These are phyloP conservation scores for Pristionchus entomophagus DNA, from an alignment of 2,888 invertebrate genomes.

Conservation along the genomic window DNA sequence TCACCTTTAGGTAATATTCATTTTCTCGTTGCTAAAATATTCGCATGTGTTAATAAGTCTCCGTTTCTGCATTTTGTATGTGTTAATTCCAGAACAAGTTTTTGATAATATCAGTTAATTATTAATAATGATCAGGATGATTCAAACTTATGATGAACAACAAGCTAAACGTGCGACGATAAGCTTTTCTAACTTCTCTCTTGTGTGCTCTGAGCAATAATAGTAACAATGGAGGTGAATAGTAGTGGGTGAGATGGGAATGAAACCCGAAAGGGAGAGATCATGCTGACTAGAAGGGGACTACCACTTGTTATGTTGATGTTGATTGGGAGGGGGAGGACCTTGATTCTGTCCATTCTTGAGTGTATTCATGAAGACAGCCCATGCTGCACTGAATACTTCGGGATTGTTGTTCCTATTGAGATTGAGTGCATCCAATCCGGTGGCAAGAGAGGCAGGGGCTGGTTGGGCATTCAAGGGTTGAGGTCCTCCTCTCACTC, in stretches of 20 bases:
- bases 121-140: conserved; percentile 9
- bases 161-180: neutral
- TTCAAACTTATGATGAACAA: conserved; percentile 7
- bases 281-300: neutral
- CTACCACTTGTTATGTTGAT: conserved; percentile 29
- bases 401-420: conserved; percentile 55
- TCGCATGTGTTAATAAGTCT: neutral
- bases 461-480: conserved; percentile 35
- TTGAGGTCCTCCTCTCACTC: conserved; percentile 27
- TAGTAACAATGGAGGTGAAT: neutral
- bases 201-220: conserved; percentile 3
- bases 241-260: neutral
- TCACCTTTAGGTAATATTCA: conserved; percentile 34
- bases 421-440: conserved; percentile 63
- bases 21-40: neutral
- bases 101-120: conserved; percentile 6
- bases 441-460: conserved; percentile 55
- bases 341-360: conserved; percentile 40
- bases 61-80: neutral
- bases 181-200: conserved; percentile 9
- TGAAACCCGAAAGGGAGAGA: neutral
- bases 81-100: neutral
- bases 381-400: conserved; percentile 46
- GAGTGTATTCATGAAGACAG: conserved; percentile 45
- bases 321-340: neutral